Conservation (phyloP, 2,113 vertebrate genomes). For the Oriolus oriolus region DNA sequence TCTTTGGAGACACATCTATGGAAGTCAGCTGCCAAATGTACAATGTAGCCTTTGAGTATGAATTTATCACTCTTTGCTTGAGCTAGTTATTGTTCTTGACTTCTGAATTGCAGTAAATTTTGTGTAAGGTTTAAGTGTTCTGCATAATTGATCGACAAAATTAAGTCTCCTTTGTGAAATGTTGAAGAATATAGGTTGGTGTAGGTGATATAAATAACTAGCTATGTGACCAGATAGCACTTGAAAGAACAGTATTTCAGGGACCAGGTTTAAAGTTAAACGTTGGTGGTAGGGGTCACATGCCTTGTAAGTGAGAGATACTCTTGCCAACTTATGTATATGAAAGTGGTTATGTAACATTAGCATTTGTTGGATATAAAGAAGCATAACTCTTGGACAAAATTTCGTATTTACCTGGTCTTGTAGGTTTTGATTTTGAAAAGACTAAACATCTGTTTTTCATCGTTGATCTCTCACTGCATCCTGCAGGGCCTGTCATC, state of each 20-base stretch:
- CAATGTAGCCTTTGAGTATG: background rate
- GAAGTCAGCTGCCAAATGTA: background rate
- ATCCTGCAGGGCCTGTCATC: constrained; percentile 71
- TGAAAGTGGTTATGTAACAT: background rate
- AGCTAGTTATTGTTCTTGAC: background rate
- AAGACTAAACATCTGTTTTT: constrained; percentile 50
- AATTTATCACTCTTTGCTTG: background rate
- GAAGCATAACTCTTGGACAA: background rate
- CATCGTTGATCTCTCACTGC: constrained; percentile 68
- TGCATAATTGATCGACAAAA: background rate
- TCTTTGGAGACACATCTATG: background rate
- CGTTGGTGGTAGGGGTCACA: background rate
- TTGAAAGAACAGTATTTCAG: background rate
- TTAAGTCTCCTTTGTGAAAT: background rate
- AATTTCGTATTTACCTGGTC: constrained; percentile 15
- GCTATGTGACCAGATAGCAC: background rate
- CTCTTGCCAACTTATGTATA: background rate
- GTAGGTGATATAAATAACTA: background rate
- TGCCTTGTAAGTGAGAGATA: background rate
- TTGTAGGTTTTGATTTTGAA: constrained; percentile 53
- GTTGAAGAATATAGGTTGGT: background rate
- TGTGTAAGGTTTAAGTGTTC: background rate
- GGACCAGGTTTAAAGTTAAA: background rate
- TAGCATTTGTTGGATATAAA: background rate
- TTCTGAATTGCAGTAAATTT: background rate